These are phyloP conservation scores for Pipistrellus kuhlii DNA, from an alignment of 2,797 vertebrate species.

Conservation along the genomic window DNA sequence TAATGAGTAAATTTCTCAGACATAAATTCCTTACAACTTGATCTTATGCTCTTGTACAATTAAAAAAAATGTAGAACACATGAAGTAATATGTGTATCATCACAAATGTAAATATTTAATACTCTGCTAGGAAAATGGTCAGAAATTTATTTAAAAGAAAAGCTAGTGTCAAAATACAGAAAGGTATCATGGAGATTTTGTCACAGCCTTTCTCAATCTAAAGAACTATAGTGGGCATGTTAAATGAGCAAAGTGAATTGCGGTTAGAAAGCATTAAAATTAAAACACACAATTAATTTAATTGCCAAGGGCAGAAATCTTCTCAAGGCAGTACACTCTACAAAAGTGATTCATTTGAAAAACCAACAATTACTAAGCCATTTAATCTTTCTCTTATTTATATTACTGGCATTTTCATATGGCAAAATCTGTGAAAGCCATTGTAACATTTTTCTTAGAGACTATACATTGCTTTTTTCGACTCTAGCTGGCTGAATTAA, in stretches of 20 bases:
- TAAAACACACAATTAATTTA: conserved; percentile 65
- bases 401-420: conserved; percentile 15
- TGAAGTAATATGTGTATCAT: not conserved
- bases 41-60: not conserved
- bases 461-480: conserved; percentile 23
- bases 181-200: not conserved
- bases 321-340: not conserved
- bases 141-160: conserved; percentile 37
- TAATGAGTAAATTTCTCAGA: not conserved
- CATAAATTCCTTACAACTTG: not conserved
- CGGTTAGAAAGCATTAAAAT: conserved; percentile 60
- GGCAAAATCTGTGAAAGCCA: conserved; percentile 40
- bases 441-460: conserved; percentile 54
- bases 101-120: conserved; percentile 9
- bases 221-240: not conserved
- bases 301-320: conserved; percentile 58
- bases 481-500: not conserved
- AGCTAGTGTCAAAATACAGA: not conserved
- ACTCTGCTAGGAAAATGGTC: not conserved
- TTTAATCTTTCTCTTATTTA: conserved; percentile 51
- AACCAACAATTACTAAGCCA: conserved; percentile 45
- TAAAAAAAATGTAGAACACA: conserved; percentile 14
- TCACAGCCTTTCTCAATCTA: conserved; percentile 20
- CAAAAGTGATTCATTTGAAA: conserved; percentile 71
- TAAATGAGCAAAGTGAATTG: conserved; percentile 64